Conservation (phyloP, 2,888 invertebrate genomes). For the Drosophila austrosaltans region DNA sequence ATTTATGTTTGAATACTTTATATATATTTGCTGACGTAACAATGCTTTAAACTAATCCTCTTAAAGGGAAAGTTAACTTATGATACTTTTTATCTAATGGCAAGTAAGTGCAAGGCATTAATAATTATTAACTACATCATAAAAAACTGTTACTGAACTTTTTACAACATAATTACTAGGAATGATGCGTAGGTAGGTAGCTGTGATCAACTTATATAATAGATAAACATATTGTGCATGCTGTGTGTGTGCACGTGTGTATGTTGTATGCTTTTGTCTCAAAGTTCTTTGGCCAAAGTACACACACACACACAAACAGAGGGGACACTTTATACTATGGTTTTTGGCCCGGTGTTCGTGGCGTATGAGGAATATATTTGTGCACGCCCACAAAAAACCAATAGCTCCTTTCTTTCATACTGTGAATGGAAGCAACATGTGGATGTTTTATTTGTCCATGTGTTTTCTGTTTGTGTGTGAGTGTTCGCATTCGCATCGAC, state of each 20-base stretch:
- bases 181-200: constrained; percentile 32
- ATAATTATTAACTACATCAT: constrained; percentile 34
- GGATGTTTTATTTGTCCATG: constrained; percentile 40
- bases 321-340: constrained; percentile 26
- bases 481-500: constrained; percentile 36
- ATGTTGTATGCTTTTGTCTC: constrained; percentile 37
- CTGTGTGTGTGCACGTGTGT: constrained; percentile 25
- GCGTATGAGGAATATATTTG: constrained; percentile 72
- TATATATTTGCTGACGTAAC: neutral
- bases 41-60: neutral
- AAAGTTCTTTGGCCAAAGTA: constrained; percentile 55
- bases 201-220: constrained; percentile 71
- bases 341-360: constrained; percentile 50
- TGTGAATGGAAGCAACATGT: constrained; percentile 70
- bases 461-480: constrained; percentile 3
- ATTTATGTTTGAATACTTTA: no score
- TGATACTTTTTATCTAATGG: constrained; percentile 1
- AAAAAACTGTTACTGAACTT: constrained; percentile 54
- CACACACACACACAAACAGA: constrained; percentile 20
- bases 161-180: constrained; percentile 72
- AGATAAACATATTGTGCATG: constrained; percentile 61
- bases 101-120: constrained; percentile 44
- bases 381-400: constrained; percentile 64
- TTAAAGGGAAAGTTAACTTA: constrained; percentile 4
- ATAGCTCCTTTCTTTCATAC: constrained; percentile 13